Percentiles rank a stretch among this genome's conserved stretches.
Evolutionary conservation across 2,113 vertebrate genomes (phyloP).

Genomic region (Leiothrix lutea): DNA sequence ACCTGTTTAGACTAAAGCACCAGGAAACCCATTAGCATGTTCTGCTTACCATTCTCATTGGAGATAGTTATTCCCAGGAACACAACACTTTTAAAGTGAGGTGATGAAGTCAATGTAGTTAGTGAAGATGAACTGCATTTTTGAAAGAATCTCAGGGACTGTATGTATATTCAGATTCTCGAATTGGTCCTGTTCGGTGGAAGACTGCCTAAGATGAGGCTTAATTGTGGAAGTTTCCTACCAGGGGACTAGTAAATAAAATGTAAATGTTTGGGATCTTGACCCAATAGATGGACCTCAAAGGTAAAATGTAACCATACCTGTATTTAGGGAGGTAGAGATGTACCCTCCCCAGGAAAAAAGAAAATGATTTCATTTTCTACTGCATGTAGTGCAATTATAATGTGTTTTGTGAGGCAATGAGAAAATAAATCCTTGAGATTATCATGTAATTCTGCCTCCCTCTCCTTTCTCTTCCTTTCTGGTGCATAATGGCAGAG

Average conservation of each 20-base stretch:
- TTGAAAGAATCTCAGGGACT: not conserved
- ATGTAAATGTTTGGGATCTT: not conserved
- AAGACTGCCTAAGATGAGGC: not conserved
- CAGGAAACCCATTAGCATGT: not conserved
- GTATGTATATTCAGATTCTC: not conserved
- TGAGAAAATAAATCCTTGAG: not conserved
- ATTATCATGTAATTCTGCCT: not conserved
- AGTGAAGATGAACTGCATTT: not conserved
- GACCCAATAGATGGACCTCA: not conserved
- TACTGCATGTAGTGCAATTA: not conserved
- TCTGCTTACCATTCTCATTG: not conserved
- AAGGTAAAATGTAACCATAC: not conserved
- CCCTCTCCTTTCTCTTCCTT: not conserved
- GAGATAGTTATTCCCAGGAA: not conserved
- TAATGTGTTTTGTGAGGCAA: not conserved
- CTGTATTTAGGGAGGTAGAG: not conserved
- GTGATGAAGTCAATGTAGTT: not conserved
- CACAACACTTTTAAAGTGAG: not conserved
- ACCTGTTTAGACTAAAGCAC: not conserved
- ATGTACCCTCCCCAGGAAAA: accelerated
- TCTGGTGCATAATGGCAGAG: not conserved
- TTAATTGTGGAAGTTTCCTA: not conserved
- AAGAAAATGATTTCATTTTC: not conserved
- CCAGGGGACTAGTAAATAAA: not conserved
- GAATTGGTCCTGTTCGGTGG: not conserved